Evolutionary conservation across 2,797 vertebrate genomes (phyloP).

Genomic region (Halcyon chelicuti): DNA sequence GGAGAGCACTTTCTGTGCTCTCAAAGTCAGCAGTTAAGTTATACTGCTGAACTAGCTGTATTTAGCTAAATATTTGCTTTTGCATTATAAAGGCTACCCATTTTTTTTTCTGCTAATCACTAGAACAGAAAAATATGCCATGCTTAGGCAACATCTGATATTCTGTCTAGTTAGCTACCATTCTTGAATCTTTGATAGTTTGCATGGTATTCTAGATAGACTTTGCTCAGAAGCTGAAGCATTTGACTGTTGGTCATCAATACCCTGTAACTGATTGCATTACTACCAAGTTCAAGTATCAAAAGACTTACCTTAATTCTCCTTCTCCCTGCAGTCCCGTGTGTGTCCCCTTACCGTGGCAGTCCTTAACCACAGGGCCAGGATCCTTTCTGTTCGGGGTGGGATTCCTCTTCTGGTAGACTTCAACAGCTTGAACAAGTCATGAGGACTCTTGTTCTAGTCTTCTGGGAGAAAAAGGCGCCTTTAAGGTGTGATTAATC

Average conservation of each 20-base stretch:
- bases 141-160: not conserved
- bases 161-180: not conserved
- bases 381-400: not conserved
- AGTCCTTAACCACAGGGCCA: not conserved
- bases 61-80: not conserved
- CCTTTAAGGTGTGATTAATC: constrained; percentile 25
- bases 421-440: not conserved
- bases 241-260: not conserved
- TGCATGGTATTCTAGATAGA: not conserved
- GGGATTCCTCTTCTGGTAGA: not conserved
- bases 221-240: not conserved
- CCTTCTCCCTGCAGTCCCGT: not conserved
- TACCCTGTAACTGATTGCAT: not conserved
- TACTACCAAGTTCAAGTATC: not conserved
- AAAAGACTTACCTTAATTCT: not conserved
- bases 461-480: constrained; percentile 4
- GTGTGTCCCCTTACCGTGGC: fast-evolving
- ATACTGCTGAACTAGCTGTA: not conserved
- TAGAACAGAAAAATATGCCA: not conserved
- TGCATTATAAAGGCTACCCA: not conserved
- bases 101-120: not conserved
- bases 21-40: not conserved
- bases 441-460: not conserved
- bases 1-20: not conserved
- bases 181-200: not conserved